These are phyloP conservation scores for Spilosoma lubricipeda DNA, from an alignment of 2,888 invertebrate species.

Conservation along the genomic window DNA sequence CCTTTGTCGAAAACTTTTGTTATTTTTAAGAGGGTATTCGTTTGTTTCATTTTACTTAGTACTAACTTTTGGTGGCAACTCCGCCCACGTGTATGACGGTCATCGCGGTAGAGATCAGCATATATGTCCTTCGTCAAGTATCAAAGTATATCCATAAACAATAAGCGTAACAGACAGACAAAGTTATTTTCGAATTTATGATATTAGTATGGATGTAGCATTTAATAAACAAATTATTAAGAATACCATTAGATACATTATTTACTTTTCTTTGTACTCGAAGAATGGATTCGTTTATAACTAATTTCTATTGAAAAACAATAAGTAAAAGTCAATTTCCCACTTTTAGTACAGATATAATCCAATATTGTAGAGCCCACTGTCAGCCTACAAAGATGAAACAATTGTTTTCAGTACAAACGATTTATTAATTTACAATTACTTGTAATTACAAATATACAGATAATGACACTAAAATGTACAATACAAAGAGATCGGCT, in stretches of 20 bases:
- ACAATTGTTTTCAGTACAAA: conserved; percentile 40
- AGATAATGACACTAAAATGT: conserved; percentile 55
- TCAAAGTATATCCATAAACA: too few relatives aligned
- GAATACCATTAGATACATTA: background rate
- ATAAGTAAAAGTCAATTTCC: background rate
- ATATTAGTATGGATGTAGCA: background rate
- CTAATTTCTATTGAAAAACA: background rate
- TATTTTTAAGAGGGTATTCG: too few relatives aligned
- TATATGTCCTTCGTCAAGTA: too few relatives aligned
- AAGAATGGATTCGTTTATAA: background rate
- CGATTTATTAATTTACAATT: conserved; percentile 50
- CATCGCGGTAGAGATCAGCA: too few relatives aligned
- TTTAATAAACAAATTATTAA: background rate
- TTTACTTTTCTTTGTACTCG: background rate
- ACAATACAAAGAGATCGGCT: conserved; percentile 58
- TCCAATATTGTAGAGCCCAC: background rate
- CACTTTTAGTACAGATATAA: background rate
- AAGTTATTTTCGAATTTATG: too few relatives aligned
- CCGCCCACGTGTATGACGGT: too few relatives aligned
- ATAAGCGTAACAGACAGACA: too few relatives aligned
- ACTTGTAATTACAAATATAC: conserved; percentile 50
- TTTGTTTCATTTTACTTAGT: too few relatives aligned
- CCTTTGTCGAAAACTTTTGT: too few relatives aligned
- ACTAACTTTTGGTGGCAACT: too few relatives aligned
- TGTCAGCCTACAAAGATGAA: conserved; percentile 34